phyloP scores from a whole-genome alignment of 2,888 invertebrate species.

The Scaptomyza parva region DNA sequence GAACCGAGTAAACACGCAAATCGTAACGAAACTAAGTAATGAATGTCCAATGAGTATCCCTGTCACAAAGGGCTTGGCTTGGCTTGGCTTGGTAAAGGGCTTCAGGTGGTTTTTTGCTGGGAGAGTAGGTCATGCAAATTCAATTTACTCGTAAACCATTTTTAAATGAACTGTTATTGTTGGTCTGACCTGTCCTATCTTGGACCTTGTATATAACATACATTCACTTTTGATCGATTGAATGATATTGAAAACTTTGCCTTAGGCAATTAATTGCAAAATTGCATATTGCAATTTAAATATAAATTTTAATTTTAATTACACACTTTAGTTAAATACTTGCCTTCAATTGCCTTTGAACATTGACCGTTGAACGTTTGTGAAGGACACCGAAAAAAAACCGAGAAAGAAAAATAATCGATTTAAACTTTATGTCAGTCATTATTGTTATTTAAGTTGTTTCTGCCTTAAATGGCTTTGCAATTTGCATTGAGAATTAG shows the following conservation, averaged over 20 bases:
- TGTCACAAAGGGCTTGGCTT: neutral
- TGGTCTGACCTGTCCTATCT: slow-evolving; percentile 24
- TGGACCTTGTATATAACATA: too few species aligned
- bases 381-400: too few species aligned
- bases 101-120: too few species aligned
- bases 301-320: slow-evolving; percentile 56
- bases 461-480: neutral
- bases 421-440: neutral
- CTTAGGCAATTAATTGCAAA: slow-evolving; percentile 29
- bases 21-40: slow-evolving; percentile 33
- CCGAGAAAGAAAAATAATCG: neutral
- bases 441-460: neutral
- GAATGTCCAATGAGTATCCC: slow-evolving; percentile 32
- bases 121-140: too few species aligned
- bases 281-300: slow-evolving; percentile 35
- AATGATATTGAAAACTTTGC: too few species aligned
- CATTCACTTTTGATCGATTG: too few species aligned
- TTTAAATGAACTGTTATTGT: slow-evolving; percentile 15
- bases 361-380: too few species aligned
- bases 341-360: neutral
- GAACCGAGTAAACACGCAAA: slow-evolving; percentile 44
- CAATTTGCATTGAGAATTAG: too few species aligned
- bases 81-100: neutral
- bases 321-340: slow-evolving; percentile 13
- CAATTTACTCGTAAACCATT: slow-evolving; percentile 35